These are phyloP conservation scores for Motacilla alba DNA, from an alignment of 2,113 vertebrate species.

Conservation along the genomic window DNA sequence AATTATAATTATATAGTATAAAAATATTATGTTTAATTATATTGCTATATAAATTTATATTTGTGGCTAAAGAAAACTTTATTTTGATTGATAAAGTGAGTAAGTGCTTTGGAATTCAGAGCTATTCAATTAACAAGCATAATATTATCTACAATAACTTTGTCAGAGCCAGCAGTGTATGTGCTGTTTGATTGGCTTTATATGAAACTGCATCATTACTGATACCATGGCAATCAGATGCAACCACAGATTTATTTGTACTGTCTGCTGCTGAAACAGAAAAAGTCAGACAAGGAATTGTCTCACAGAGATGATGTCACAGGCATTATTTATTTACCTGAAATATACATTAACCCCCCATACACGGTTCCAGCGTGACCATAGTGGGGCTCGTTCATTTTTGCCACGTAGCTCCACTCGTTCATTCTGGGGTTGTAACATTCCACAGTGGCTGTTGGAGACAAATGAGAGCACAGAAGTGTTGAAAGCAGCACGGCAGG, in stretches of 20 bases:
- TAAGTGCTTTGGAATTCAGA: background rate
- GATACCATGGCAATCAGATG: background rate
- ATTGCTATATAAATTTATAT: background rate
- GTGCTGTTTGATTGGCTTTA: background rate
- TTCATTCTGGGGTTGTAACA: slow-evolving; percentile 98
- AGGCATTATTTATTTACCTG: slow-evolving; percentile 77
- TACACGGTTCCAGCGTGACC: slow-evolving; percentile 97
- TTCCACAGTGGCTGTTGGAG: slow-evolving; percentile 89
- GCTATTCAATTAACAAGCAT: background rate
- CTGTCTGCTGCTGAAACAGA: background rate
- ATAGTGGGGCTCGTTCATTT: slow-evolving; percentile 98
- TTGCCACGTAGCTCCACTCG: slow-evolving; percentile 97
- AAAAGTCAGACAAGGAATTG: background rate
- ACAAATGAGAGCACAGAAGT: background rate
- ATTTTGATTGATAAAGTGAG: background rate
- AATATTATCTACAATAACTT: background rate
- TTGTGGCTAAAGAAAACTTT: background rate
- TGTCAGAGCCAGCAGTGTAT: background rate
- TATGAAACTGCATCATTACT: background rate
- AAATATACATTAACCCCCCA: slow-evolving; percentile 97
- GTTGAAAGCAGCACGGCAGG: background rate
- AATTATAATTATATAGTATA: background rate
- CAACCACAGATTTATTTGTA: background rate
- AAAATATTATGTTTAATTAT: background rate
- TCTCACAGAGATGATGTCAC: background rate